Evolutionary conservation across 30 jellyfish, hydroid and myxozoan species (phyloP).

Genomic region (Pseudorhiza aurosa): DNA sequence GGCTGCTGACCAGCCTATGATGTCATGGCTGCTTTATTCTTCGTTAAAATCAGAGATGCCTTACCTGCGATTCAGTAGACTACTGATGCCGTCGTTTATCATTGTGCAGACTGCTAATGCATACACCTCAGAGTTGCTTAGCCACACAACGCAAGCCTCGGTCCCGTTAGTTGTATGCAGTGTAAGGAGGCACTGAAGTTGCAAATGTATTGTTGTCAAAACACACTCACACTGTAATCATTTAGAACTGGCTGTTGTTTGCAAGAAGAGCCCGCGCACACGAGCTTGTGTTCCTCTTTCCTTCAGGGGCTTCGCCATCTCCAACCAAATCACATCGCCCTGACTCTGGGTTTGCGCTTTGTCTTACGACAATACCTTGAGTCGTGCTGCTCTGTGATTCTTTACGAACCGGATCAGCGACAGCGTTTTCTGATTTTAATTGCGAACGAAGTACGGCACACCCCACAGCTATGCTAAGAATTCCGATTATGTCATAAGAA

Average conservation of each 20-base stretch:
- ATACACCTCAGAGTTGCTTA: too few species aligned
- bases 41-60: too few species aligned
- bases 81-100: too few species aligned
- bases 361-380: background rate
- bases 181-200: background rate
- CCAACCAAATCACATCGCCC: background rate
- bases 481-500: conserved; percentile 12
- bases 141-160: too few species aligned
- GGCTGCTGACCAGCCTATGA: too few species aligned
- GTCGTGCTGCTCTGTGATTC: conserved; percentile 3
- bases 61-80: too few species aligned
- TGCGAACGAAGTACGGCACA: background rate
- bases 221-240: conserved; percentile 18
- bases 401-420: background rate
- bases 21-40: too few species aligned
- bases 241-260: conserved; percentile 23
- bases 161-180: too few species aligned
- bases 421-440: background rate
- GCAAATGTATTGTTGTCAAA: conserved; percentile 11
- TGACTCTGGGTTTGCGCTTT: background rate
- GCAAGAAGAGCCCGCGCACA: conserved; percentile 54
- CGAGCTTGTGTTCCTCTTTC: conserved; percentile 75
- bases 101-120: too few species aligned
- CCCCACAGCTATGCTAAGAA: conserved; percentile 43
- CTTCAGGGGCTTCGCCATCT: conserved; percentile 54